Base-by-base conservation (phyloP, 2,888 invertebrate genomes). In the Pachymerium ferrugineum region DNA sequence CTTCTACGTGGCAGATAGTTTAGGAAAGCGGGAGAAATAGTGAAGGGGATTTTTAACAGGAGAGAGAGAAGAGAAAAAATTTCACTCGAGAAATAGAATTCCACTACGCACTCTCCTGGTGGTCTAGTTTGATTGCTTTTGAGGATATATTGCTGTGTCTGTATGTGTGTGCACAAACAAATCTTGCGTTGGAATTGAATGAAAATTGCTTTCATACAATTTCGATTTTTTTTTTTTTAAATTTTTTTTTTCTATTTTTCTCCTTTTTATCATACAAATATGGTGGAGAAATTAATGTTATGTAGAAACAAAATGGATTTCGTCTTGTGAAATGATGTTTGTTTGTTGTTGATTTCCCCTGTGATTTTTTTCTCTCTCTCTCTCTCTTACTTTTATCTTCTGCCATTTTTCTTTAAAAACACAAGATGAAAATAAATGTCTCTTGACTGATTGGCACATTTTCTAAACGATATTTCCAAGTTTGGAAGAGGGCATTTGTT, bases 121-220 rank as follows among this genome's bases (percentile, higher is more conserved):
- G 47, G 47, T 54, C 47, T 54, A 16, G 47, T 54, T 54, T 54
- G 47, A 54, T 54, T 54, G 47, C 47, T 54, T 16, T 22, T 12
- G 19, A 54, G 22, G 22, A 54, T 54, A 54, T 12, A 54, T 54
- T 54, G 47, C 47, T 22, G 47, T 5, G 47, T n/a, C 47, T 54
- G 47, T 54, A 54, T 54, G 47, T 54, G 47, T 19, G 19, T n/a
- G 16, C 14, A 54, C 47, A 54, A 54, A 42, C 14, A 42, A 42
- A 54, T 54, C 47, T 22, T 22, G 22, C 47, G 6, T 54, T 54
- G 47, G 47, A 54, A 54, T 54, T 54, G 47, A 54, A 54, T 54
- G 47, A 54, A 54, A 54, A 54, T 54, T 54, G 22, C 47, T 54
- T 54, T 10, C 47, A 54, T 54, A 54, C 47, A 54, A 54, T 54